A percentile compares a stretch with the other conserved stretches of the same genome.
phyloP scores from a whole-genome alignment of 2,113 vertebrate genomes.

The Brevimyrus niger region DNA sequence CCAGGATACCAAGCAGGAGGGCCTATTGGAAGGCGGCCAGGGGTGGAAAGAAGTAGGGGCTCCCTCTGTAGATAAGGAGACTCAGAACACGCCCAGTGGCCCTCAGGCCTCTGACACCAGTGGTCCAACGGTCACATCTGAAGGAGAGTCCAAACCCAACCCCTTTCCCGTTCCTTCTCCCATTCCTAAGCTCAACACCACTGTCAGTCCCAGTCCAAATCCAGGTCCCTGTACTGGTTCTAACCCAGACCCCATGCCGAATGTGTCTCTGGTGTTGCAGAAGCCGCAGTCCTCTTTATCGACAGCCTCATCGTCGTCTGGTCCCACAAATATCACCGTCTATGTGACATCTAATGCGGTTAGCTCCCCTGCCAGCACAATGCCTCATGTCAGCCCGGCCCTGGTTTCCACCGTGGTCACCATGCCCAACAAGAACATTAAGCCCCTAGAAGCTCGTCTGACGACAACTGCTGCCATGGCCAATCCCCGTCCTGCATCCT shows the following conservation, averaged over 20 bases:
- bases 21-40: constrained; percentile 35
- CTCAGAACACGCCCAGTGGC: constrained; percentile 31
- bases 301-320: constrained; percentile 60
- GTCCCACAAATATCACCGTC: constrained; percentile 84
- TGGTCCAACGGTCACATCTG: constrained; percentile 25
- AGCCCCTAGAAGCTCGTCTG: constrained; percentile 70
- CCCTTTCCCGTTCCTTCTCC: constrained; percentile 16
- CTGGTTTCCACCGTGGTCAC: constrained; percentile 81
- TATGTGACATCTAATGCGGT: constrained; percentile 91
- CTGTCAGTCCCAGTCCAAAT: constrained; percentile 31
- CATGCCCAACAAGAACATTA: constrained; percentile 76
- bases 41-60: constrained; percentile 45
- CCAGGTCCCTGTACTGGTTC: constrained; percentile 24
- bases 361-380: constrained; percentile 66
- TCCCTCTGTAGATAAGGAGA: constrained; percentile 42
- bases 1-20: constrained; percentile 57
- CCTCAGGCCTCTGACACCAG: constrained; percentile 39
- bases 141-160: constrained; percentile 47
- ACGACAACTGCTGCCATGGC: constrained; percentile 51
- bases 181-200: constrained; percentile 23
- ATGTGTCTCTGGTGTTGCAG: constrained; percentile 66
- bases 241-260: constrained; percentile 53
- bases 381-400: constrained; percentile 68
- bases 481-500: constrained; percentile 67
- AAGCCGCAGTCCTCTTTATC: constrained; percentile 41